Base-by-base conservation (phyloP, 2,113 vertebrate species). In the Eolophus roseicapilla region DNA sequence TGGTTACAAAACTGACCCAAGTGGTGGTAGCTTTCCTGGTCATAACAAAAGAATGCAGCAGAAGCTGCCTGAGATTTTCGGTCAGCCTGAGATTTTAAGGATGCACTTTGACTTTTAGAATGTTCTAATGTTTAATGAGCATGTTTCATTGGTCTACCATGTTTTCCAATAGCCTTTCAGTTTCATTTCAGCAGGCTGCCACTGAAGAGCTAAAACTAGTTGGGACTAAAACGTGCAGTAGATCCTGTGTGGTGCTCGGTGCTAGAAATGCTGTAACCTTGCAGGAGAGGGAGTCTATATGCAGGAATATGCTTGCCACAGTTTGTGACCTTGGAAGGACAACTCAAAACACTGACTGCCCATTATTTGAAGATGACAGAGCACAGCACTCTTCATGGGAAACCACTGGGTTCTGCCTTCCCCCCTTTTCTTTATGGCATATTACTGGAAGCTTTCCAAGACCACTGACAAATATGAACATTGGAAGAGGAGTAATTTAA, bases 171-270 rank as follows among this genome's bases (percentile, higher is more conserved):
- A 81, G 60, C 43, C 8, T 59, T 62, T 55, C 29, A 71, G 39
- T 23, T 55, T 11, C 6, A 47, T 37, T 90, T 53, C 59, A 63
- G 37, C 21, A 60, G 35, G 49, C 19, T 65, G 49, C 59, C 18
- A 11, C 37, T 41, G 53, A 53, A 41, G 76, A 35, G 41, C 37
- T 37, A 4, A 20, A 59, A 49, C 0, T 1, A 44, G 6, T 1
- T 39, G 18, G 19, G 11, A 44, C 24, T 43, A 65, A 83, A 24
- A 12, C 2, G 2, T 5, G 4, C 7, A 4, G 13, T 3, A 1
- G 62, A 92, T 96, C n/a, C n/a, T 84, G 88, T 65, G 71, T 59
- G 75, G 71, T 86, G 67, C 49, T 52, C 28, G 5, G 44, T 14
- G 9, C 1, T 47, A 49, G 88, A 39, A 88, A 57, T 7, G 27